Evolutionary conservation across 2,797 vertebrate species (phyloP).

Genomic region (Sciurus vulgaris): DNA sequence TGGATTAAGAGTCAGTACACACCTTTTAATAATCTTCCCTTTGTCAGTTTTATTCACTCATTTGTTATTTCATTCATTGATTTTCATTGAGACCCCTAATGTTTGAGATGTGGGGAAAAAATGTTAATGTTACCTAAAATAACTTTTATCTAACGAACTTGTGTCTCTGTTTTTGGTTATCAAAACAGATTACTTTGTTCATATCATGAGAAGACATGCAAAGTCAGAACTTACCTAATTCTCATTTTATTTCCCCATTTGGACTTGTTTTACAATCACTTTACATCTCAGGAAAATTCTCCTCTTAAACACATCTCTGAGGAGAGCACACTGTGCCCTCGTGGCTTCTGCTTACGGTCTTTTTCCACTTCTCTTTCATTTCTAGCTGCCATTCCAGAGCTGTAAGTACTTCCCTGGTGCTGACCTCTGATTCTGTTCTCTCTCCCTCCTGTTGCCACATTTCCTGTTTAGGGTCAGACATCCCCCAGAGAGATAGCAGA

Average conservation of each 20-base stretch:
- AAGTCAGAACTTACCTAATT: constrained; percentile 4
- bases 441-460: not conserved
- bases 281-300: not conserved
- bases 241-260: not conserved
- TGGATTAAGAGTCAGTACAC: not conserved
- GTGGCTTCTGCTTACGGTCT: not conserved
- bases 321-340: not conserved
- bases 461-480: constrained; percentile 26
- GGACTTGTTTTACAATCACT: not conserved
- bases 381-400: not conserved
- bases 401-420: not conserved
- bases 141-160: constrained; percentile 40
- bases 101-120: constrained; percentile 34
- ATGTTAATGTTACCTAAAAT: constrained; percentile 36
- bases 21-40: not conserved
- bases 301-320: not conserved
- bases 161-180: not conserved
- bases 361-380: not conserved
- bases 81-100: constrained; percentile 28
- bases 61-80: constrained; percentile 37
- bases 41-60: constrained; percentile 8
- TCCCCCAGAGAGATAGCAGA: not conserved
- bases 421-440: constrained; percentile 16
- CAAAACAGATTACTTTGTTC: constrained; percentile 5
- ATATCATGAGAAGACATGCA: not conserved